Conservation (phyloP, 2,888 invertebrate species). For the Cosmorhoe ocellata region DNA sequence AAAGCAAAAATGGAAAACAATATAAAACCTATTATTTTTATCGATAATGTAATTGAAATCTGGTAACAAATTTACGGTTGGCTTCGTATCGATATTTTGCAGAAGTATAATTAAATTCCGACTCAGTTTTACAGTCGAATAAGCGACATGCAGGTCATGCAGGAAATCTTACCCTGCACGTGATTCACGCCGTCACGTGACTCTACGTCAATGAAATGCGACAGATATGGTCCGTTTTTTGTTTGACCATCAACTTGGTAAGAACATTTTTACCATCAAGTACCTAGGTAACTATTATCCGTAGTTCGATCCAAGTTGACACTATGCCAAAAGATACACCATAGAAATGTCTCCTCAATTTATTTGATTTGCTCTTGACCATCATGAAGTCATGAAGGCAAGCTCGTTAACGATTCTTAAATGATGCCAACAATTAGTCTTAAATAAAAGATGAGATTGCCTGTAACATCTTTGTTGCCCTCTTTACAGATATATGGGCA, state of each 20-base stretch:
- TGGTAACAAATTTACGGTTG: conserved; percentile 43
- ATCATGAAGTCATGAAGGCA: too few relatives aligned
- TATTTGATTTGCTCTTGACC: too few relatives aligned
- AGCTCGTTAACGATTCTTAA: too few relatives aligned
- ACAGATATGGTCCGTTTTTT: conserved; percentile 50
- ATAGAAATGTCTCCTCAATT: too few relatives aligned
- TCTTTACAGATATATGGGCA: conserved; percentile 45
- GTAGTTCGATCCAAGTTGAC: too few relatives aligned
- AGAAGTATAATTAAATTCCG: conserved; percentile 55
- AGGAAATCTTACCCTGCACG: conserved; percentile 42
- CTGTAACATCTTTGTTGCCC: neutral
- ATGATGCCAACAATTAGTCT: too few relatives aligned
- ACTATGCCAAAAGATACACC: too few relatives aligned
- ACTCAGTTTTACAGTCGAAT: conserved; percentile 3
- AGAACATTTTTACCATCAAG: conserved; percentile 37
- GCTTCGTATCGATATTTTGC: conserved; percentile 36
- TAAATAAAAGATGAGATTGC: too few relatives aligned
- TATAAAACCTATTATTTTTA: conserved; percentile 17
- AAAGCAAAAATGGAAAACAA: conserved; percentile 5
- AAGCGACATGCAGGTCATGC: conserved; percentile 36
- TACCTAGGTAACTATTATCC: too few relatives aligned
- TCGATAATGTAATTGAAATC: conserved; percentile 15
- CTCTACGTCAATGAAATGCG: conserved; percentile 59
- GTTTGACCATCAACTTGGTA: conserved; percentile 51
- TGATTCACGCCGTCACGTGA: conserved; percentile 34